phyloP scores from a whole-genome alignment of 2,113 vertebrate genomes.

The Chaetura pelagica region DNA sequence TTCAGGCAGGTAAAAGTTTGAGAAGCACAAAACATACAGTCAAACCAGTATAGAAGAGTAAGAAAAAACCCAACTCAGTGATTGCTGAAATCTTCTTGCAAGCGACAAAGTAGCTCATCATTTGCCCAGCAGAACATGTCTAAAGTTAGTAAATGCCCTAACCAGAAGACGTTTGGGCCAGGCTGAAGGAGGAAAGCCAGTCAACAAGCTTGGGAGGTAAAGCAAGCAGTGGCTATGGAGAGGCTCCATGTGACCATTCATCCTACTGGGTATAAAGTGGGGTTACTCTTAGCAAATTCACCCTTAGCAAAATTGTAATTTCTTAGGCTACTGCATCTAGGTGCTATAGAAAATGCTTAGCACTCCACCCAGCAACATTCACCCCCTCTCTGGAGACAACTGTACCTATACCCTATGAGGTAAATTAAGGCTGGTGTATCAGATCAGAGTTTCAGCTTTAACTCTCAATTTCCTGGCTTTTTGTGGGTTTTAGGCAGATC shows the following conservation, averaged over 20 bases:
- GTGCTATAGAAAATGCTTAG: background rate
- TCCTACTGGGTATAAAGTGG: background rate
- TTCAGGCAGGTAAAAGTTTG: background rate
- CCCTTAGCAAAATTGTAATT: background rate
- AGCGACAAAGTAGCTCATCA: background rate
- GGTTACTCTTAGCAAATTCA: background rate
- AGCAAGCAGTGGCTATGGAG: background rate
- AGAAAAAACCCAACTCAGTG: background rate
- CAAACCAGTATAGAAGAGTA: background rate
- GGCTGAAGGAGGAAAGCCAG: background rate
- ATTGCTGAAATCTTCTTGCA: background rate
- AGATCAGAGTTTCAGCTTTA: slow-evolving; percentile 69
- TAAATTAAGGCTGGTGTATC: slow-evolving; percentile 53
- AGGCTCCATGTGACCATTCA: background rate
- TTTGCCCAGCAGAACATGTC: background rate
- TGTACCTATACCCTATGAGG: background rate
- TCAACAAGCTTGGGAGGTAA: background rate
- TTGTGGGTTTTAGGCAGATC: slow-evolving; percentile 72
- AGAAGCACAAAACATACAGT: background rate
- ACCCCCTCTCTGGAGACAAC: background rate
- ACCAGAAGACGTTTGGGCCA: background rate
- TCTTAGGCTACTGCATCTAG: background rate
- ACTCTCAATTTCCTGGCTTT: slow-evolving; percentile 78
- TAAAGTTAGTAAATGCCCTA: background rate
- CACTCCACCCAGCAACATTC: background rate